phyloP scores from a whole-genome alignment of 2,113 vertebrate species.

The Oncorhynchus gorbuscha region DNA sequence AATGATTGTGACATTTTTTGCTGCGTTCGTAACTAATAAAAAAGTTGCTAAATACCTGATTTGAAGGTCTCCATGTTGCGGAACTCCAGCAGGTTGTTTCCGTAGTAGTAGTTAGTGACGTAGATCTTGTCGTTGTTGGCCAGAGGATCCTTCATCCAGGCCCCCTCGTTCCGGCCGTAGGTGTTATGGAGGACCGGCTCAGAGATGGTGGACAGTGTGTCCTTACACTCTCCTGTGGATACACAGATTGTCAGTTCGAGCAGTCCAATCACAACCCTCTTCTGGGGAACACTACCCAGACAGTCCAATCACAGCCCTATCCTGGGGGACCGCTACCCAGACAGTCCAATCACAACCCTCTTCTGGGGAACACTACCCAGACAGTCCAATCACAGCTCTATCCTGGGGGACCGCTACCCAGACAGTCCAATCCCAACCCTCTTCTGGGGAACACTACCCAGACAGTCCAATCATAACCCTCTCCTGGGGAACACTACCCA shows the following conservation, averaged over 20 bases:
- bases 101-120: constrained; percentile 92
- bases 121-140: constrained; percentile 87
- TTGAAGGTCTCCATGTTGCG: constrained; percentile 92
- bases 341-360: too few relatives aligned
- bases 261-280: neutral
- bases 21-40: neutral
- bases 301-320: too few relatives aligned
- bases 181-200: constrained; percentile 92
- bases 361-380: too few relatives aligned
- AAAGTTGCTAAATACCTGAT: constrained; percentile 74
- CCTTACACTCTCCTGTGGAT: constrained; percentile 87
- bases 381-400: too few relatives aligned
- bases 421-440: too few relatives aligned
- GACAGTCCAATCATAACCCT: too few relatives aligned
- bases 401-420: too few relatives aligned
- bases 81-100: constrained; percentile 93
- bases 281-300: too few relatives aligned
- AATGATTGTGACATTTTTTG: neutral
- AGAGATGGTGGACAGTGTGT: constrained; percentile 92
- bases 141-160: constrained; percentile 98
- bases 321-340: too few relatives aligned
- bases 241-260: constrained; percentile 13
- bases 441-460: too few relatives aligned
- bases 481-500: too few relatives aligned
- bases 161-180: constrained; percentile 88